These are phyloP conservation scores for Barnardius zonarius DNA, from an alignment of 2,113 vertebrate species.

Conservation along the genomic window DNA sequence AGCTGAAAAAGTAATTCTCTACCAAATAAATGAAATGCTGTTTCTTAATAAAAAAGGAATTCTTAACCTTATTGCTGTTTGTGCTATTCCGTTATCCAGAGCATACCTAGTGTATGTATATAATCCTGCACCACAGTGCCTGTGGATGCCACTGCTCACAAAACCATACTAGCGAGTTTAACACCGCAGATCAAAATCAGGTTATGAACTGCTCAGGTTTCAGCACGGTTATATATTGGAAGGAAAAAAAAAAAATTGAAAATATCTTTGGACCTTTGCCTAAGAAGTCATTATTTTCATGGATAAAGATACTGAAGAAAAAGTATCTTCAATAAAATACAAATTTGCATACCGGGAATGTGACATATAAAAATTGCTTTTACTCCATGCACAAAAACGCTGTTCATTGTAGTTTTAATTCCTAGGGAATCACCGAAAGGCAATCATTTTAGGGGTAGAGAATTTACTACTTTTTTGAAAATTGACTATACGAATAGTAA, in stretches of 20 bases:
- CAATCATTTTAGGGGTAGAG: not conserved
- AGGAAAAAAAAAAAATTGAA: not conserved
- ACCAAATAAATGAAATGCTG: not conserved
- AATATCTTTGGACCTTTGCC: not conserved
- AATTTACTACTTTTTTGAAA: not conserved
- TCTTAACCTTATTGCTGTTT: not conserved
- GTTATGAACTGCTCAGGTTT: not conserved
- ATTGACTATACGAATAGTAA: not conserved
- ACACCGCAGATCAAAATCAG: not conserved
- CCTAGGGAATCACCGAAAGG: not conserved
- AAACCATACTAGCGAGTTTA: not conserved
- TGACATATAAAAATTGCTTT: not conserved
- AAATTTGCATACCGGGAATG: not conserved
- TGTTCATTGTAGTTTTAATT: not conserved
- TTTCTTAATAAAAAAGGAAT: not conserved
- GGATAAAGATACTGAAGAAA: not conserved
- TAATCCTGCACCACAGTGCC: not conserved
- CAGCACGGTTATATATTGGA: not conserved
- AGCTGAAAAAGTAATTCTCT: not conserved
- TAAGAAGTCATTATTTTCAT: not conserved
- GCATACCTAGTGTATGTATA: accelerated
- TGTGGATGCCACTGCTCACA: not conserved
- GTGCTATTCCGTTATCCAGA: not conserved
- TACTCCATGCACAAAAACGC: not conserved
- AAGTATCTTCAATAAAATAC: not conserved